A percentile compares a stretch with the other conserved stretches of the same genome.
Conservation (phyloP, 1,140 invertebrate species). For the Triops longicaudatus region DNA sequence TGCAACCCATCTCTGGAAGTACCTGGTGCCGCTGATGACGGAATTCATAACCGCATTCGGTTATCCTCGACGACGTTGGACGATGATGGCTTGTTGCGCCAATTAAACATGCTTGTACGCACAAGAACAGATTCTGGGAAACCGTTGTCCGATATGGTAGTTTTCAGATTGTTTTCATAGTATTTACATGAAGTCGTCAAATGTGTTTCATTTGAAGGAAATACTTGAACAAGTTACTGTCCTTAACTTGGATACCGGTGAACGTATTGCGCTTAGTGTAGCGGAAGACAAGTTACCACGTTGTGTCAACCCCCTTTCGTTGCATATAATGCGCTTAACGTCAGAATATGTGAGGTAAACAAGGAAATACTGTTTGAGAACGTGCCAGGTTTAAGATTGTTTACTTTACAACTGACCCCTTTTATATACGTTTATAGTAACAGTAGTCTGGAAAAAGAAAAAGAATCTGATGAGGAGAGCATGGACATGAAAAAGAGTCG, state of each 20-base stretch:
- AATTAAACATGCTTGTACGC: conserved; percentile 64
- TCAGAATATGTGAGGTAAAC: conserved; percentile 67
- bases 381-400: background rate
- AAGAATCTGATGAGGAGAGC: conserved; percentile 75
- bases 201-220: conserved; percentile 48
- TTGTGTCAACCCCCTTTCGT: conserved; percentile 81
- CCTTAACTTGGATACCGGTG: conserved; percentile 86
- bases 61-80: conserved; percentile 33
- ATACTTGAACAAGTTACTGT: conserved; percentile 88
- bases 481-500: conserved; percentile 58
- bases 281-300: conserved; percentile 83
- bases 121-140: conserved; percentile 76
- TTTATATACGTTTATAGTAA: conserved; percentile 41
- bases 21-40: conserved; percentile 43
- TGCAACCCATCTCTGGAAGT: background rate
- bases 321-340: conserved; percentile 89
- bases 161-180: conserved; percentile 24
- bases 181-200: background rate
- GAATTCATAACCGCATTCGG: conserved; percentile 39
- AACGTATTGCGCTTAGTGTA: conserved; percentile 74
- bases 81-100: conserved; percentile 57
- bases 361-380: background rate
- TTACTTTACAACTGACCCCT: background rate
- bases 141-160: conserved; percentile 65
- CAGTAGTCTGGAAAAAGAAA: conserved; percentile 61